Conservation (phyloP, 2,888 invertebrate genomes). For the Eudemis profundana region DNA sequence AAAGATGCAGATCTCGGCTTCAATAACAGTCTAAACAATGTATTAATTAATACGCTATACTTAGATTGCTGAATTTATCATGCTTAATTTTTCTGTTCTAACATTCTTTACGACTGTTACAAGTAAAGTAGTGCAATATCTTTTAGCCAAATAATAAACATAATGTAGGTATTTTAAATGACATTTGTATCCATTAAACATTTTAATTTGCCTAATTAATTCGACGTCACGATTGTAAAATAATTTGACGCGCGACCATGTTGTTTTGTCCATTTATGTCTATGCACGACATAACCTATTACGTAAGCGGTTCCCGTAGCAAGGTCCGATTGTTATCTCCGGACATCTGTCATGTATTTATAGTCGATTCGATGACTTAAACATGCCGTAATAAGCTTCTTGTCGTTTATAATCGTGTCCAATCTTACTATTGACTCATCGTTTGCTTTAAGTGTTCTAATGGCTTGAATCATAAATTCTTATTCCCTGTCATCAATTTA, state of each 20-base stretch:
- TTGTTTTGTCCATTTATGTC: conserved; percentile 31
- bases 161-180: too few relatives aligned
- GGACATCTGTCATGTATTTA: conserved; percentile 25
- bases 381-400: conserved; percentile 7
- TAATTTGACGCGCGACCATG: conserved; percentile 25
- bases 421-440: conserved; percentile 15
- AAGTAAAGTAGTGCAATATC: too few relatives aligned
- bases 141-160: too few relatives aligned
- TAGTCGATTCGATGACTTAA: conserved; percentile 21
- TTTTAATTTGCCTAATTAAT: neutral
- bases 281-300: conserved; percentile 22
- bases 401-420: neutral
- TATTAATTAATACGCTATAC: too few relatives aligned
- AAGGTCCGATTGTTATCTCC: conserved; percentile 24
- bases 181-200: too few relatives aligned
- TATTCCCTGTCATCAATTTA: neutral
- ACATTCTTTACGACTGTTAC: too few relatives aligned
- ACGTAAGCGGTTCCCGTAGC: conserved; percentile 2
- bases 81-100: too few relatives aligned
- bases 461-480: neutral
- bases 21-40: too few relatives aligned
- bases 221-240: conserved; percentile 15
- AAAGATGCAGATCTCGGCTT: too few relatives aligned
- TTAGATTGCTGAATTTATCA: too few relatives aligned
- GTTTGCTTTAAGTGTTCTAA: neutral